Evolutionary conservation across 2,797 vertebrate genomes (phyloP).

Genomic region (Manis pentadactyla): DNA sequence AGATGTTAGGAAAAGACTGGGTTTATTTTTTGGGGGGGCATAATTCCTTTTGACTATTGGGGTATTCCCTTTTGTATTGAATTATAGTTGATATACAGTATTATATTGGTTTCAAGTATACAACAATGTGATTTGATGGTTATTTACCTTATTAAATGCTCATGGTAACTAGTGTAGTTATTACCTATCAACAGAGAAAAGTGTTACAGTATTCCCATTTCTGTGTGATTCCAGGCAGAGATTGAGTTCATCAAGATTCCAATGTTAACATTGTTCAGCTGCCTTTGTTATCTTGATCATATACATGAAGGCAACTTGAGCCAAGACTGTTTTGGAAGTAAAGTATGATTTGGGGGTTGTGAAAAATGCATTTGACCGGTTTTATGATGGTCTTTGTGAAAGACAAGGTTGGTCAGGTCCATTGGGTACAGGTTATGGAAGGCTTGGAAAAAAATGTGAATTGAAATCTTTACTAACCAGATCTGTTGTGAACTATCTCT

Average conservation of each 20-base stretch:
- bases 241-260: neutral
- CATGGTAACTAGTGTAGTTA: too few relatives aligned
- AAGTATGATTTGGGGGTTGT: neutral
- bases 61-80: neutral
- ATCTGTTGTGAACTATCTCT: neutral
- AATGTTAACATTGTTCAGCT: neutral
- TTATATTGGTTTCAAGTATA: too few relatives aligned
- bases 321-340: conserved; percentile 30
- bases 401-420: neutral
- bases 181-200: too few relatives aligned
- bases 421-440: neutral
- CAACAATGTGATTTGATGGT: too few relatives aligned
- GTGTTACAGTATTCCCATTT: neutral
- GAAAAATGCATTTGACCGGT: neutral
- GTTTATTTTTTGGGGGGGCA: fast-evolving
- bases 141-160: too few relatives aligned
- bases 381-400: neutral
- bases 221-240: conserved; percentile 7
- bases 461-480: neutral
- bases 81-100: too few relatives aligned
- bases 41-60: neutral
- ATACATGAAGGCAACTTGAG: neutral
- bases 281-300: neutral
- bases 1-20: neutral
- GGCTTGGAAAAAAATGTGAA: neutral